These are phyloP conservation scores for Gnathochromis pfefferi DNA, from an alignment of 2,113 vertebrate species.

Conservation along the genomic window DNA sequence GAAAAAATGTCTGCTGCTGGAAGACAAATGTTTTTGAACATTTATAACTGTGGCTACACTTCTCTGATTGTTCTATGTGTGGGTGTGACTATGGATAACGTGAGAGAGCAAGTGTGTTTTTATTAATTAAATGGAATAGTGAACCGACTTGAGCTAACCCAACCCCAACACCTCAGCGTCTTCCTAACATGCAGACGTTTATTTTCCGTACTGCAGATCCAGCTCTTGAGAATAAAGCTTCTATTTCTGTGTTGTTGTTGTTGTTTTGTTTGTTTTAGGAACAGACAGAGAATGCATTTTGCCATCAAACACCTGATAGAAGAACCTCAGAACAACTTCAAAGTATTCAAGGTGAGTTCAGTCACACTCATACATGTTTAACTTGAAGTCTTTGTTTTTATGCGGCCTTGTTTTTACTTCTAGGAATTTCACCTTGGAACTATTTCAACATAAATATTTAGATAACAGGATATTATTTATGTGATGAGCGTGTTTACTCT, in stretches of 20 bases:
- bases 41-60: neutral
- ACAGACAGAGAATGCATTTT: slow-evolving; percentile 94
- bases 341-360: slow-evolving; percentile 91
- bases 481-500: neutral
- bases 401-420: neutral
- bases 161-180: neutral
- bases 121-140: neutral
- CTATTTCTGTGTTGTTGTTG: neutral
- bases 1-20: neutral
- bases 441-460: neutral
- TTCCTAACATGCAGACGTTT: neutral
- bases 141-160: neutral
- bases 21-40: neutral
- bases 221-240: neutral
- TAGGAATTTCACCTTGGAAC: neutral
- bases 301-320: slow-evolving; percentile 92
- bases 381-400: neutral
- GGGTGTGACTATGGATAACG: neutral
- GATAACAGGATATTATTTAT: no score
- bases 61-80: fast-evolving
- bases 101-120: neutral
- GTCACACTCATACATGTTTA: neutral
- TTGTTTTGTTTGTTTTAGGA: slow-evolving; percentile 64
- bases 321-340: slow-evolving; percentile 97
- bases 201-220: neutral